Conservation (phyloP, 2,888 invertebrate genomes). For the Synanthedon tipuliformis region DNA sequence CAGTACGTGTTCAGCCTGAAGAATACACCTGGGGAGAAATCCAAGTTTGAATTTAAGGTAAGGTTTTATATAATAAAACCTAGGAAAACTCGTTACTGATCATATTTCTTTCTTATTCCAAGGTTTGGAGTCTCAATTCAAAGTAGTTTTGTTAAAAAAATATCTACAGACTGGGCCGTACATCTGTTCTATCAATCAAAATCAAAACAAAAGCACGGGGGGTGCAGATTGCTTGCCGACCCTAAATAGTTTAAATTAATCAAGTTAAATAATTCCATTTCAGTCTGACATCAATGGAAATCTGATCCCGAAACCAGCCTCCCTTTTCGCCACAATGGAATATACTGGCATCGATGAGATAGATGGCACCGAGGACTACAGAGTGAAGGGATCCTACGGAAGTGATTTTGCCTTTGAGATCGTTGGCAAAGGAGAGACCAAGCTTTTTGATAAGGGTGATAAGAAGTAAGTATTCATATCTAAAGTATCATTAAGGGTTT, state of each 20-base stretch:
- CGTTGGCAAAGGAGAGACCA: slow-evolving; percentile 45
- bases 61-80: not conserved
- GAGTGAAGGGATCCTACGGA: slow-evolving; percentile 56
- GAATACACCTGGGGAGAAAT: slow-evolving; percentile 32
- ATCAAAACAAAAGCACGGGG: no score
- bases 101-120: not conserved
- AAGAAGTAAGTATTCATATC: slow-evolving; percentile 47
- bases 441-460: slow-evolving; percentile 33
- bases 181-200: no score
- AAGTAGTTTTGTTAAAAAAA: not conserved
- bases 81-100: not conserved
- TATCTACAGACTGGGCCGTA: no score
- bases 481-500: no score
- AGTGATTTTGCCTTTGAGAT: slow-evolving; percentile 40
- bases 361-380: slow-evolving; percentile 42
- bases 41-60: slow-evolving; percentile 46
- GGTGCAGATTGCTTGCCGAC: no score
- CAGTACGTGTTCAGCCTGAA: slow-evolving; percentile 35
- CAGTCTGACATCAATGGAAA: slow-evolving; percentile 45
- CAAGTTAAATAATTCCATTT: not conserved
- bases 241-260: no score
- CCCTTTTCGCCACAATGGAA: slow-evolving; percentile 22
- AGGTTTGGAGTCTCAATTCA: not conserved
- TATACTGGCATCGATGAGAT: slow-evolving; percentile 26
- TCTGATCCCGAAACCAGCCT: slow-evolving; percentile 36